Percentiles rank a stretch among this genome's conserved stretches.
These are phyloP conservation scores for Saxidomus purpurata DNA, from an alignment of 1,140 invertebrate genomes.

Conservation along the genomic window DNA sequence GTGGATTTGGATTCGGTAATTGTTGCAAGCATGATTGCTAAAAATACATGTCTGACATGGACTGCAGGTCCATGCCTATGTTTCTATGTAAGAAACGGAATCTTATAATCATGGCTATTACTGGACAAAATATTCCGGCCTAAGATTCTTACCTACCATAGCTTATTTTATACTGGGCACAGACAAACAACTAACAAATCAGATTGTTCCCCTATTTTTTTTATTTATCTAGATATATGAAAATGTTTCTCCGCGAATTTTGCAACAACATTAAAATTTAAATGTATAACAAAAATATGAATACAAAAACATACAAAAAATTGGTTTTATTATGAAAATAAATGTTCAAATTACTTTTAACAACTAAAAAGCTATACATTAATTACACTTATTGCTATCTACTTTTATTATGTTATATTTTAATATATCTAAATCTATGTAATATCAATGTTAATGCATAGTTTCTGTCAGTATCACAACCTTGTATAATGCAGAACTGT, in stretches of 20 bases:
- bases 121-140: no score
- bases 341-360: not conserved
- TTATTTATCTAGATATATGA: constrained; percentile 37
- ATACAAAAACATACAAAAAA: constrained; percentile 37
- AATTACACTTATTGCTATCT: not conserved
- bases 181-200: not conserved
- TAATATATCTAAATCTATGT: not conserved
- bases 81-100: no score
- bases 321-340: constrained; percentile 15
- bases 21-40: no score
- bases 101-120: no score
- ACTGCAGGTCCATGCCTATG: no score
- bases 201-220: constrained; percentile 15
- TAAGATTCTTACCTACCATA: no score
- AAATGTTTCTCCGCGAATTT: not conserved
- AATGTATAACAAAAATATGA: constrained; percentile 34
- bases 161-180: no score
- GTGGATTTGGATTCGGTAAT: no score
- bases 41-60: no score
- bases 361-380: constrained; percentile 20
- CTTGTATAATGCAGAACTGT: not conserved
- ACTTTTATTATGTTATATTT: not conserved
- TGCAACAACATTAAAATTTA: constrained; percentile 33
- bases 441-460: constrained; percentile 19
- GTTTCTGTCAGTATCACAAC: not conserved